Percentiles rank a stretch among this genome's conserved stretches.
phyloP scores from a whole-genome alignment of 2,888 invertebrate species.

The Ligdia adustata region DNA sequence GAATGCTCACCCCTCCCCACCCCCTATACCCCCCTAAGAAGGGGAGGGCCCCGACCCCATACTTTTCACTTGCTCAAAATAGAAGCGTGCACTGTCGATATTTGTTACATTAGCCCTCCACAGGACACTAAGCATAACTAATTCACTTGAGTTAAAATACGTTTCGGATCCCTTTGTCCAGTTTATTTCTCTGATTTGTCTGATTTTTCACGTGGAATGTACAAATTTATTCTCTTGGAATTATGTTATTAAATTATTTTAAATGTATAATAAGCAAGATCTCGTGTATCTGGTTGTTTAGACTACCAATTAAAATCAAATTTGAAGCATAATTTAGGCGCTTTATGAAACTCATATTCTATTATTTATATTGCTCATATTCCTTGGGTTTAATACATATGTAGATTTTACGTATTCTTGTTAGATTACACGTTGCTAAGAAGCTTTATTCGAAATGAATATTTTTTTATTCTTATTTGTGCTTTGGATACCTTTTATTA shows the following conservation, averaged over 20 bases:
- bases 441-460: constrained; percentile 7
- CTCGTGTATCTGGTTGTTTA: constrained; percentile 10
- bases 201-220: constrained; percentile 26
- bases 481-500: constrained; percentile 7
- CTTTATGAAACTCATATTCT: constrained; percentile 2
- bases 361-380: background rate
- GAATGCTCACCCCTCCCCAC: constrained; percentile 71
- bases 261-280: constrained; percentile 26
- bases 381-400: background rate
- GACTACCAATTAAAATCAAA: background rate
- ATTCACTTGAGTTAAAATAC: constrained; percentile 43
- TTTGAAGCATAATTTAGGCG: constrained; percentile 9
- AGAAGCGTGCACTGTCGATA: constrained; percentile 79
- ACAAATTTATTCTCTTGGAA: constrained; percentile 21
- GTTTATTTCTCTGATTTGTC: constrained; percentile 31
- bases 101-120: constrained; percentile 74
- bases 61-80: constrained; percentile 82
- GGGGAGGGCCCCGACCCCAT: constrained; percentile 55
- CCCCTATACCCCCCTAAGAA: constrained; percentile 35
- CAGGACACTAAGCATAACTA: constrained; percentile 60
- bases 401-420: background rate
- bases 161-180: constrained; percentile 30
- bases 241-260: constrained; percentile 34
- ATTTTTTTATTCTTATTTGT: constrained; percentile 6
- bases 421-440: constrained; percentile 4